Percentiles rank a stretch among this genome's conserved stretches.
Evolutionary conservation across 2,113 vertebrate genomes (phyloP).

Genomic region (Calidris pugnax): DNA sequence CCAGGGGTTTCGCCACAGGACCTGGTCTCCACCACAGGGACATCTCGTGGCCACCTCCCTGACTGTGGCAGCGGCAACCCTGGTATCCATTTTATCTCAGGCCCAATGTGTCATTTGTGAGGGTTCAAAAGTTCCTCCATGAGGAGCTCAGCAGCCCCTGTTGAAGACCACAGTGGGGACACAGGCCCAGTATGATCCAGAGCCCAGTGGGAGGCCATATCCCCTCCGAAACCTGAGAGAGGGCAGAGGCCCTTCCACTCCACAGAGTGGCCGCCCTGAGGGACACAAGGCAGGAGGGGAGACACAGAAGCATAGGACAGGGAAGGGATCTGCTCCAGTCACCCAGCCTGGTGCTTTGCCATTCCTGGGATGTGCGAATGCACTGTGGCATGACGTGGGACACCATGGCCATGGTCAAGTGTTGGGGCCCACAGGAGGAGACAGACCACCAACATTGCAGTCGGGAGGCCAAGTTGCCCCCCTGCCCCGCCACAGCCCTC

Average conservation of each 20-base stretch:
- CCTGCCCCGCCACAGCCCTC: background rate
- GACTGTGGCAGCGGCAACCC: background rate
- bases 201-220: fast-evolving
- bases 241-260: background rate
- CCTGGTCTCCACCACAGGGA: background rate
- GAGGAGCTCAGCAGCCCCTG: background rate
- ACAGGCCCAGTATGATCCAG: background rate
- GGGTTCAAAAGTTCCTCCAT: background rate
- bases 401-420: fast-evolving
- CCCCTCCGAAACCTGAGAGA: background rate
- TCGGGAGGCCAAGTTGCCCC: fast-evolving
- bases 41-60: fast-evolving
- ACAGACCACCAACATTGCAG: background rate
- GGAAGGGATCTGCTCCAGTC: fast-evolving
- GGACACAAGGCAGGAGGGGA: background rate
- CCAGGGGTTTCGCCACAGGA: background rate
- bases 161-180: fast-evolving
- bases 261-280: fast-evolving
- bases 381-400: fast-evolving
- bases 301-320: background rate
- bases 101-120: fast-evolving
- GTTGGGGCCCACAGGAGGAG: fast-evolving
- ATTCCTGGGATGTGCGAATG: fast-evolving
- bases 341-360: fast-evolving
- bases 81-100: background rate